Conservation (phyloP, 1,140 invertebrate genomes). For the Nebria ingens region DNA sequence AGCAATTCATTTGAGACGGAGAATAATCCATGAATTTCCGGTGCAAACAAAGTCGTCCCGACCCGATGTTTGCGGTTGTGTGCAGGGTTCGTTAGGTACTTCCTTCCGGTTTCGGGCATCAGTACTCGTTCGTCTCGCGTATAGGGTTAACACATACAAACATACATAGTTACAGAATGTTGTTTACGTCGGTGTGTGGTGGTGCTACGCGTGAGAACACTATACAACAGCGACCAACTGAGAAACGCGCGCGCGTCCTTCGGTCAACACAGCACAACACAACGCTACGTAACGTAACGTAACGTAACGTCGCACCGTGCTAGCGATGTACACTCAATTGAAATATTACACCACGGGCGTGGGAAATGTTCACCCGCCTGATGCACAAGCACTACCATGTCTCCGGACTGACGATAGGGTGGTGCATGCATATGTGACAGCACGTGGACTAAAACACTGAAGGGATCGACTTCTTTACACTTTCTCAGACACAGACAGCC, state of each 20-base stretch:
- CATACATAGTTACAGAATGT: not conserved
- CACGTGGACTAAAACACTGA: too few species aligned
- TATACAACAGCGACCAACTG: too few species aligned
- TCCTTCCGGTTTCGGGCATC: not conserved
- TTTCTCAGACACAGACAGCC: too few species aligned
- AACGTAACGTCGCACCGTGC: too few species aligned
- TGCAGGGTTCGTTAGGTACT: conserved; percentile 7
- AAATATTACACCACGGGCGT: conserved; percentile 3
- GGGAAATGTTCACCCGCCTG: not conserved
- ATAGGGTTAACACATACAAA: conserved; percentile 4
- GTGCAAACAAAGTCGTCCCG: too few species aligned
- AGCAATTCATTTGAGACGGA: too few species aligned
- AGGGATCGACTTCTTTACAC: too few species aligned
- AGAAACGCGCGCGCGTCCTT: too few species aligned
- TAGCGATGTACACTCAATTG: not conserved
- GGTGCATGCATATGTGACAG: too few species aligned
- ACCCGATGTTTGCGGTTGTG: conserved; percentile 5
- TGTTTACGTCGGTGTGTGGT: not conserved
- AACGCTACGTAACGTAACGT: too few species aligned
- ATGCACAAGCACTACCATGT: too few species aligned
- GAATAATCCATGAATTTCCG: too few species aligned
- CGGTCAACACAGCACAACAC: not conserved
- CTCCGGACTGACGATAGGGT: not conserved
- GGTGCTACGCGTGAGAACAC: conserved; percentile 1
- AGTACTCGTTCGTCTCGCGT: not conserved